Evolutionary conservation across 2,888 invertebrate species (phyloP).

Genomic region (Tillus elongatus): DNA sequence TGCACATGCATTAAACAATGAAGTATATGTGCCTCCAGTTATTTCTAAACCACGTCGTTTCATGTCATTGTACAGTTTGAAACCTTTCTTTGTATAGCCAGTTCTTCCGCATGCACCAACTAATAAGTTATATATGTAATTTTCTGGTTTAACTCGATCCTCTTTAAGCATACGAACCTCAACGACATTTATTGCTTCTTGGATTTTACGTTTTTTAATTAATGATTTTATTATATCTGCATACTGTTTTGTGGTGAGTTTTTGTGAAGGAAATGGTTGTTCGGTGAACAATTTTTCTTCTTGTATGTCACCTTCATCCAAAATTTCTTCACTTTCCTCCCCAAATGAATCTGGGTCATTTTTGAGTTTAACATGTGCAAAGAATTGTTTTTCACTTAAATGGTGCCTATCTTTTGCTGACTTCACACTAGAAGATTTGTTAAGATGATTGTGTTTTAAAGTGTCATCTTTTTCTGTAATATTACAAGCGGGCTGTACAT

Average conservation of each 20-base stretch:
- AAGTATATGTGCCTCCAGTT: conserved; percentile 68
- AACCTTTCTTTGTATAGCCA: conserved; percentile 81
- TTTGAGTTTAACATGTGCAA: conserved; percentile 33
- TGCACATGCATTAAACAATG: conserved; percentile 81
- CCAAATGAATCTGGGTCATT: conserved; percentile 54
- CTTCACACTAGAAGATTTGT: no score
- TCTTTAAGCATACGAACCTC: conserved; percentile 67
- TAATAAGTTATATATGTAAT: conserved; percentile 73
- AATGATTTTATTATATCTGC: conserved; percentile 61
- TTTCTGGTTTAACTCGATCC: conserved; percentile 69
- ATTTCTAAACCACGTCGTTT: conserved; percentile 60
- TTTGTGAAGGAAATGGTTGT: conserved; percentile 42
- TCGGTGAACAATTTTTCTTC: conserved; percentile 52
- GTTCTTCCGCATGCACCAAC: conserved; percentile 73
- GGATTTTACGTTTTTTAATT: conserved; percentile 53
- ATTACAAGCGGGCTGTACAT: no score
- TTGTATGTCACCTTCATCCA: conserved; percentile 49
- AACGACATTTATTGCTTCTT: conserved; percentile 70
- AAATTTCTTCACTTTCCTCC: conserved; percentile 27
- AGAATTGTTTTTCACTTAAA: conserved; percentile 31
- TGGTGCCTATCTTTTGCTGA: no score
- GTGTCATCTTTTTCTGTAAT: no score
- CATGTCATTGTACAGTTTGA: conserved; percentile 75
- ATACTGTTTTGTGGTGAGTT: conserved; percentile 56
- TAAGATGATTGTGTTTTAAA: no score